A percentile compares a stretch with the other conserved stretches of the same genome.
These are phyloP conservation scores for Nezara viridula DNA, from an alignment of 2,888 invertebrate genomes.

Conservation along the genomic window DNA sequence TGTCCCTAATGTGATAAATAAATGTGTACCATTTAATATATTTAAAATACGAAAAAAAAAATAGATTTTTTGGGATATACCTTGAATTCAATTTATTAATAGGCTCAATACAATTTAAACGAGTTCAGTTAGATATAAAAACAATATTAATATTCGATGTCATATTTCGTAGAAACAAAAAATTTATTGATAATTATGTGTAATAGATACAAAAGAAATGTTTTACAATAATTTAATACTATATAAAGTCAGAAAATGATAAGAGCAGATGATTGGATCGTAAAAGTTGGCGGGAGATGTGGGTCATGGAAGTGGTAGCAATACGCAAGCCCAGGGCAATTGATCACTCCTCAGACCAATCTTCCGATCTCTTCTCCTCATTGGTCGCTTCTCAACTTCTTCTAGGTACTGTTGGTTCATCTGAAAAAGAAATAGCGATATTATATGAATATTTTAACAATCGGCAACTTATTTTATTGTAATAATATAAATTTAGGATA, in stretches of 20 bases:
- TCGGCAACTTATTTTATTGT: not conserved
- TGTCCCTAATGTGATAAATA: no score
- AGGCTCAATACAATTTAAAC: no score
- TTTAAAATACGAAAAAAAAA: no score
- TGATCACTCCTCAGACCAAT: conserved; percentile 49
- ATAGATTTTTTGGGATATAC: no score
- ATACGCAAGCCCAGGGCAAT: conserved; percentile 57
- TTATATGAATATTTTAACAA: not conserved
- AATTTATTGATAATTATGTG: not conserved
- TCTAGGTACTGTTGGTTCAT: not conserved
- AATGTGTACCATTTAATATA: no score
- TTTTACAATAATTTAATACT: not conserved
- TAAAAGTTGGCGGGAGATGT: conserved; percentile 26
- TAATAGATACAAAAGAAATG: not conserved
- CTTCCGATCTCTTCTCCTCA: conserved; percentile 31
- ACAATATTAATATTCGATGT: no score
- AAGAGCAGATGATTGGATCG: not conserved
- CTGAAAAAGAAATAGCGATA: not conserved
- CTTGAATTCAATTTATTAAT: no score
- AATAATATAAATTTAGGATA: not conserved
- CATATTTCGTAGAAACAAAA: no score
- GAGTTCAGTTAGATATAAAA: no score
- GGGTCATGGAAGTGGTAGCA: conserved; percentile 31
- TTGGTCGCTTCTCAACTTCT: conserved; percentile 34
- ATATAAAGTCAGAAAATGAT: not conserved